phyloP scores from a whole-genome alignment of 2,888 invertebrate species.

The Hydraecia micacea region DNA sequence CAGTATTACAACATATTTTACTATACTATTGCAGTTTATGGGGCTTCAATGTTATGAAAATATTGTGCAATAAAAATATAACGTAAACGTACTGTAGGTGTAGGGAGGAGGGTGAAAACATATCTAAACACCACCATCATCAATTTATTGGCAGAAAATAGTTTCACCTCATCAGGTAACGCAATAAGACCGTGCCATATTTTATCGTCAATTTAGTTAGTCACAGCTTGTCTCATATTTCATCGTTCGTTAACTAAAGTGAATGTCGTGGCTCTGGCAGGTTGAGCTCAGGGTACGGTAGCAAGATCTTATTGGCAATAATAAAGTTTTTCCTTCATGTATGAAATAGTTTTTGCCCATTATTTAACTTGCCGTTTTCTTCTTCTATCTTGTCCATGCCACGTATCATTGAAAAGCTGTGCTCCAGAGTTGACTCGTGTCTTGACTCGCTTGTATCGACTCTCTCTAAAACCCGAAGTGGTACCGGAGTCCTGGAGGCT shows the following conservation, averaged over 20 bases:
- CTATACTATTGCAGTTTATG: too few species aligned
- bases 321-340: background rate
- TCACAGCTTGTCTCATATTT: conserved; percentile 41
- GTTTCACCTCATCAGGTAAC: background rate
- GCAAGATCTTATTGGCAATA: conserved; percentile 10
- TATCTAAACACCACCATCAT: background rate
- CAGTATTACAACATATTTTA: background rate
- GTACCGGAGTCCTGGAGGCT: too few species aligned
- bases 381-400: background rate
- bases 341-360: background rate
- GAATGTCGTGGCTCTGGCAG: conserved; percentile 20
- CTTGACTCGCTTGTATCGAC: too few species aligned
- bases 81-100: background rate
- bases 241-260: conserved; percentile 24
- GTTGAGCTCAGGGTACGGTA: conserved; percentile 30
- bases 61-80: background rate
- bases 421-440: too few species aligned
- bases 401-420: too few species aligned
- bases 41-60: background rate
- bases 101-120: too few species aligned
- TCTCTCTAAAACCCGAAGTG: too few species aligned
- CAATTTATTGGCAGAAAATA: background rate
- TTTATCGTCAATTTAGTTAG: conserved; percentile 34
- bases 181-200: conserved; percentile 16
- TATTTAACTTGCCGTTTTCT: background rate